Conservation (phyloP, 2,797 vertebrate species). For the Mycteria americana region DNA sequence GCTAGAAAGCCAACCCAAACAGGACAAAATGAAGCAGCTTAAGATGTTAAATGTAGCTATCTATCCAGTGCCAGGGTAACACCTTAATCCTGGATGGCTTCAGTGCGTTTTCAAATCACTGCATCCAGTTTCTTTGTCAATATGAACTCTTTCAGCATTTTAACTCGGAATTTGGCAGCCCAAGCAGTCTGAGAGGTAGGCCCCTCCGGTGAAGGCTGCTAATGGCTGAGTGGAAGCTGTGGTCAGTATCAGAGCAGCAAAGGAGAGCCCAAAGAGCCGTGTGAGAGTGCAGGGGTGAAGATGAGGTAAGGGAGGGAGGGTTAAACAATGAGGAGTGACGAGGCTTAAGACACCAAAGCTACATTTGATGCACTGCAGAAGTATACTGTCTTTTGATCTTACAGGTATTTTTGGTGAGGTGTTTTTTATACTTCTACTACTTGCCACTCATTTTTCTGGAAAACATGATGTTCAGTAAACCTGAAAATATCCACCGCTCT, state of each 20-base stretch:
- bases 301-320: not conserved
- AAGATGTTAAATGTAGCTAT: not conserved
- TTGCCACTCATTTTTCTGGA: not conserved
- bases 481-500: not conserved
- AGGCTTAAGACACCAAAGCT: not conserved
- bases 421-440: not conserved
- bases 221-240: not conserved
- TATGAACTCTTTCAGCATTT: not conserved
- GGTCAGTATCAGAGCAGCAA: not conserved
- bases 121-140: not conserved
- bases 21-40: not conserved
- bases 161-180: not conserved
- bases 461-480: not conserved
- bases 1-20: not conserved
- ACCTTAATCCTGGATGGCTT: not conserved
- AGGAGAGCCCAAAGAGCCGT: not conserved
- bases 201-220: not conserved
- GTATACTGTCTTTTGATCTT: not conserved
- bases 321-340: not conserved
- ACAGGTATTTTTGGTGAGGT: not conserved
- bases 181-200: not conserved
- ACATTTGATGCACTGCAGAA: not conserved
- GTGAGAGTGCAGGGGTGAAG: not conserved
- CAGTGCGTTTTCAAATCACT: not conserved
- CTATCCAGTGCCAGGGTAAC: not conserved